These are phyloP conservation scores for Morpho helenor DNA, from an alignment of 2,888 invertebrate species.

Conservation along the genomic window DNA sequence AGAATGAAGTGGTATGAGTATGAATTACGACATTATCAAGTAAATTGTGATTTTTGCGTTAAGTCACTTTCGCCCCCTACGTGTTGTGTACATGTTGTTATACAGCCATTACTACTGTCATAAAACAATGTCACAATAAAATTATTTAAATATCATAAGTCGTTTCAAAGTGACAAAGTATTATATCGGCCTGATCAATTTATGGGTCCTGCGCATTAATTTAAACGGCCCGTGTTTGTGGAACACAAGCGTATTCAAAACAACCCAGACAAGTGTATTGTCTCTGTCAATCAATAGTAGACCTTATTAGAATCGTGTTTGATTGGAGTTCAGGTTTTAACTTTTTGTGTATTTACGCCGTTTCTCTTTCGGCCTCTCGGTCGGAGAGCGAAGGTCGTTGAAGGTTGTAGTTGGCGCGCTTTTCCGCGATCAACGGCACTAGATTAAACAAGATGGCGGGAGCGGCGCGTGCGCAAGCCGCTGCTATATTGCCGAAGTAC, in stretches of 20 bases:
- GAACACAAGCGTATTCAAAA: slow-evolving; percentile 46
- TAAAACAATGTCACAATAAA: slow-evolving; percentile 32
- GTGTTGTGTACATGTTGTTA: slow-evolving; percentile 13
- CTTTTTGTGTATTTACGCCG: slow-evolving; percentile 22
- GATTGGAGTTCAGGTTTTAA: slow-evolving; percentile 16
- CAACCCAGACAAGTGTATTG: slow-evolving; percentile 16
- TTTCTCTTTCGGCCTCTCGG: slow-evolving; percentile 52
- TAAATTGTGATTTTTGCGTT: no score
- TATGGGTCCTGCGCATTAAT: slow-evolving; percentile 59
- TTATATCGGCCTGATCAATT: slow-evolving; percentile 52
- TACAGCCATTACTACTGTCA: slow-evolving; percentile 28
- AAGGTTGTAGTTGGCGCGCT: slow-evolving; percentile 78
- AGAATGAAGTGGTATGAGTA: no score
- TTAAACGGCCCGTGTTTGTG: slow-evolving; percentile 56
- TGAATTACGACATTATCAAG: no score
- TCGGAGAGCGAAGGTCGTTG: slow-evolving; percentile 79
- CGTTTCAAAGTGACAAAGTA: slow-evolving; percentile 59
- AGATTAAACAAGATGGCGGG: slow-evolving; percentile 78
- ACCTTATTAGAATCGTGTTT: slow-evolving; percentile 20
- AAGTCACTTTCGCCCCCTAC: no score
- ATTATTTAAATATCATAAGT: slow-evolving; percentile 29
- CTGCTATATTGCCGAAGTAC: slow-evolving; percentile 47
- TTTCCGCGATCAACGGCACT: slow-evolving; percentile 78
- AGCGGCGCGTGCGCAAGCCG: slow-evolving; percentile 72
- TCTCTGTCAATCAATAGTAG: slow-evolving; percentile 30